Evolutionary conservation across 2,113 vertebrate species (phyloP).

Genomic region (Aegotheles bennettii): DNA sequence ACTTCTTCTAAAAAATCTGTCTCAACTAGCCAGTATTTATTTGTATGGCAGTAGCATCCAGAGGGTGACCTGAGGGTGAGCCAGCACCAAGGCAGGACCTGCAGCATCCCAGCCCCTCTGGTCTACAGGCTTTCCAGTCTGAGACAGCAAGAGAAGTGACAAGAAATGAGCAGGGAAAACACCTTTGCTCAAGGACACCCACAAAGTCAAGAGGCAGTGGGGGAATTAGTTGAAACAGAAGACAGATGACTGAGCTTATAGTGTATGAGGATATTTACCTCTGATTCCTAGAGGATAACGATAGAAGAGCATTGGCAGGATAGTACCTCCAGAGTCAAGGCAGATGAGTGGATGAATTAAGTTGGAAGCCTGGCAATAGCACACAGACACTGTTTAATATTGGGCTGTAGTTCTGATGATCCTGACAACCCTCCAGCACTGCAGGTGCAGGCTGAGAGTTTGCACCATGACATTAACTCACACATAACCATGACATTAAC

Average conservation of each 20-base stretch:
- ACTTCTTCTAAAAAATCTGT: not conserved
- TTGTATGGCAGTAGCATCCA: not conserved
- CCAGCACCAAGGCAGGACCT: not conserved
- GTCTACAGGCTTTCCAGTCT: not conserved
- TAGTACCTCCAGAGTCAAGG: not conserved
- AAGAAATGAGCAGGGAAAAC: not conserved
- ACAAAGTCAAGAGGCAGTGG: not conserved
- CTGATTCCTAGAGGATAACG: not conserved
- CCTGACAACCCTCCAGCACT: not conserved
- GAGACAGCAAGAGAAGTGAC: accelerated
- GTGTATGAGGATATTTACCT: not conserved
- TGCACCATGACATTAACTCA: not conserved
- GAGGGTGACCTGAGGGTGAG: accelerated
- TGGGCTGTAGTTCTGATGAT: not conserved
- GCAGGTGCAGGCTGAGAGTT: not conserved
- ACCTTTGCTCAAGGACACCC: not conserved
- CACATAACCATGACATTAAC: not conserved
- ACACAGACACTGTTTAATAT: not conserved
- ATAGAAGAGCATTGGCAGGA: not conserved
- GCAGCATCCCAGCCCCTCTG: not conserved
- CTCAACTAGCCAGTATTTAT: not conserved
- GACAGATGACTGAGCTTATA: not conserved
- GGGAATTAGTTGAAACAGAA: not conserved
- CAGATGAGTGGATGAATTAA: not conserved
- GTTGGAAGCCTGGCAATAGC: not conserved